Evolutionary conservation across 1,140 invertebrate species (phyloP).

Genomic region (Anastrepha ludens): DNA sequence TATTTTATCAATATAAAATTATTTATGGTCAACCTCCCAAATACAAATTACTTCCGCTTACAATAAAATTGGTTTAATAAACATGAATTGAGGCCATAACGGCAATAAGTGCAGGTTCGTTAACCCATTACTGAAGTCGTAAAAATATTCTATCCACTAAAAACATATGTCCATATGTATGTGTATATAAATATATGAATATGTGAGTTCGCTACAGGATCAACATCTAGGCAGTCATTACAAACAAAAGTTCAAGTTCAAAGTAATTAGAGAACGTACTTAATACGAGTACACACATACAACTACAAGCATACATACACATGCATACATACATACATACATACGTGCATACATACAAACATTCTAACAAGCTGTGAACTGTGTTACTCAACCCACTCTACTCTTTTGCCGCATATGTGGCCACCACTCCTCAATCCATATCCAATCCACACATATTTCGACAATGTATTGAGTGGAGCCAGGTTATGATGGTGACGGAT

Average conservation of each 20-base stretch:
- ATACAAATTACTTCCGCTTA: neutral
- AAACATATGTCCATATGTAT: no score
- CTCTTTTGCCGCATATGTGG: no score
- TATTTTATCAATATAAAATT: no score
- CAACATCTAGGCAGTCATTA: neutral
- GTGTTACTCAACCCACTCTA: neutral
- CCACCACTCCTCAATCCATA: no score
- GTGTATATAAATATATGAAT: neutral
- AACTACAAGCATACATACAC: neutral
- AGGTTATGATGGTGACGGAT: no score
- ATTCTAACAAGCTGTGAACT: neutral
- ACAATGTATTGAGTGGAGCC: no score
- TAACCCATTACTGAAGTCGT: no score
- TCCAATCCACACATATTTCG: no score
- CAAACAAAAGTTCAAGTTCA: conserved; percentile 34
- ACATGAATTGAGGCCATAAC: neutral
- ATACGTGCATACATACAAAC: neutral
- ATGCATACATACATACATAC: neutral
- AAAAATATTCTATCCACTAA: no score
- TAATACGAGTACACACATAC: neutral
- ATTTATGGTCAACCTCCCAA: no score
- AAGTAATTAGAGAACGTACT: neutral
- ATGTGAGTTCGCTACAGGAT: neutral
- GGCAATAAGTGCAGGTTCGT: neutral
- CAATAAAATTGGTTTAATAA: conserved; percentile 26